Conservation (phyloP, 2,888 invertebrate species). For the Beris morrisii region DNA sequence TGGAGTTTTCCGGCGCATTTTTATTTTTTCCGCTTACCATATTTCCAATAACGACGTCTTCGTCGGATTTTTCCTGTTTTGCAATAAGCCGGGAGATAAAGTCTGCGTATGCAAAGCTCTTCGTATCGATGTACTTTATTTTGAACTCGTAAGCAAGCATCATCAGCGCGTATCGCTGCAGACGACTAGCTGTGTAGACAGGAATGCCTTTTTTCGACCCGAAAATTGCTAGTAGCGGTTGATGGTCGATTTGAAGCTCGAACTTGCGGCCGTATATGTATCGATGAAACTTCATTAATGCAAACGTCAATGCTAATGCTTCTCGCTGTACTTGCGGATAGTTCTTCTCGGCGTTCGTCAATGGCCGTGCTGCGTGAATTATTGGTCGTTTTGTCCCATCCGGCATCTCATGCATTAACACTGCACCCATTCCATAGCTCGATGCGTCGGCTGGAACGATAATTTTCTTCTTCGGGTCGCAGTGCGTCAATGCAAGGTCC, state of each 20-base stretch:
- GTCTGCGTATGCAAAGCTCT: no score
- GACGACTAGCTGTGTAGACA: no score
- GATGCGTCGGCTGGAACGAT: conserved; percentile 41
- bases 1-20: not conserved
- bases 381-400: conserved; percentile 46
- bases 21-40: no score
- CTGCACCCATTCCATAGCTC: conserved; percentile 39
- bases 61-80: no score
- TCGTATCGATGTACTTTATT: no score
- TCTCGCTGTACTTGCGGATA: conserved; percentile 50
- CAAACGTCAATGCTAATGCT: conserved; percentile 46
- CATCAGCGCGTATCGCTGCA: no score
- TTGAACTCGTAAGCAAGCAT: no score
- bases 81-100: no score
- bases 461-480: conserved; percentile 37
- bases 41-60: no score
- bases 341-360: conserved; percentile 45
- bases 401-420: conserved; percentile 39
- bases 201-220: no score
- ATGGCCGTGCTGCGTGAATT: conserved; percentile 44
- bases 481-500: conserved; percentile 38
- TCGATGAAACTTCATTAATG: conserved; percentile 46
- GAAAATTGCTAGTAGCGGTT: conserved; percentile 28
- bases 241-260: conserved; percentile 44
- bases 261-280: conserved; percentile 48